phyloP scores from a whole-genome alignment of 2,888 invertebrate genomes.

The Glaucopsyche alexis region DNA sequence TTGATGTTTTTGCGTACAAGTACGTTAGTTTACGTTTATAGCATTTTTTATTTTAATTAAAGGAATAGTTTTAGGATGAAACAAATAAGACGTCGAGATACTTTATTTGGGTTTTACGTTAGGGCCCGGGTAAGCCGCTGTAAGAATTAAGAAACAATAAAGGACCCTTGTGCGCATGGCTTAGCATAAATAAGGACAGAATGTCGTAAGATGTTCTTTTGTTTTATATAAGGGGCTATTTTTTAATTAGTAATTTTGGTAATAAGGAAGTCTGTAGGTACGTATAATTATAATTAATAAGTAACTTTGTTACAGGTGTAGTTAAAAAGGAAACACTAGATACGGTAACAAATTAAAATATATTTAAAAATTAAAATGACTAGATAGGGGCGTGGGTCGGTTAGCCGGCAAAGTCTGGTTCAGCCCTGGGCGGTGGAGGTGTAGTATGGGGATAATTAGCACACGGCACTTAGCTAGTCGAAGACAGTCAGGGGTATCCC shows the following conservation, averaged over 20 bases:
- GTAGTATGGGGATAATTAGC: too few relatives aligned
- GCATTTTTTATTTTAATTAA: conserved; percentile 6
- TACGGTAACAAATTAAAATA: too few relatives aligned
- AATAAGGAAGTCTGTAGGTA: background rate
- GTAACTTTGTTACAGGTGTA: too few relatives aligned
- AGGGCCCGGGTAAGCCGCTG: conserved; percentile 5
- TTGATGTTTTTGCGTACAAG: too few relatives aligned
- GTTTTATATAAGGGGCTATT: background rate
- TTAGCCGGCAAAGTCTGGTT: too few relatives aligned
- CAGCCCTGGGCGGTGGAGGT: too few relatives aligned
- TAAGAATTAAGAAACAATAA: conserved; percentile 17
- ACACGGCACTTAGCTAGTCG: too few relatives aligned
- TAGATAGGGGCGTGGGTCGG: too few relatives aligned
- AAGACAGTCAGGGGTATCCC: too few relatives aligned
- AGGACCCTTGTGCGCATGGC: conserved; percentile 9
- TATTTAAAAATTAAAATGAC: too few relatives aligned
- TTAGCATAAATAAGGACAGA: conserved; percentile 16
- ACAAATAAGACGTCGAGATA: conserved; percentile 5
- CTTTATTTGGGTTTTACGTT: conserved; percentile 15
- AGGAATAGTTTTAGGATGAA: background rate
- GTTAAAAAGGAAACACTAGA: too few relatives aligned
- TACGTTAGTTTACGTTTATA: too few relatives aligned
- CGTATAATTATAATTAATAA: background rate
- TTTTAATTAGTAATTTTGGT: conserved; percentile 19
- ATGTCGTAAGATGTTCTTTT: conserved; percentile 17